Conservation (phyloP, 1,140 invertebrate genomes). For the Brachionus angularis region DNA sequence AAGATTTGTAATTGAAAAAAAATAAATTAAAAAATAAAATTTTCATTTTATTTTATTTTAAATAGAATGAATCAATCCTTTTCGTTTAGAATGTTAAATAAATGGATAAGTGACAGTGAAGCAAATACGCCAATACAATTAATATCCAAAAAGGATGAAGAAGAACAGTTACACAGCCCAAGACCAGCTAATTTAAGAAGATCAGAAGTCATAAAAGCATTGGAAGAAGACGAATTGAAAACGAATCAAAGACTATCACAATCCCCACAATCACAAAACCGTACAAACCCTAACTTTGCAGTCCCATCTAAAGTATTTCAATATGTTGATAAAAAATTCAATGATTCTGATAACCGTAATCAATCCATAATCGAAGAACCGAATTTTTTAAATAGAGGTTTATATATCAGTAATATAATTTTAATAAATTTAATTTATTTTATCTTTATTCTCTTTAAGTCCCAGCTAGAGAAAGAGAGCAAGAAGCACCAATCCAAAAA, state of each 20-base stretch:
- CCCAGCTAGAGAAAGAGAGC: constrained; percentile 40
- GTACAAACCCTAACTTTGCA: neutral
- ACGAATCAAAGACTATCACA: neutral
- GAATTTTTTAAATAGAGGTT: neutral
- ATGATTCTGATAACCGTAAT: neutral
- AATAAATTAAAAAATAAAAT: neutral
- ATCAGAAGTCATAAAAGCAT: constrained; percentile 34
- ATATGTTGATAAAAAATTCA: constrained; percentile 17
- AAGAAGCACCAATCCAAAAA: constrained; percentile 14
- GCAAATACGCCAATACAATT: constrained; percentile 11
- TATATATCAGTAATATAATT: neutral
- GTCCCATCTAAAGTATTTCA: constrained; percentile 40
- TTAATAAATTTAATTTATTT: neutral
- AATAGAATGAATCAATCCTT: constrained; percentile 42
- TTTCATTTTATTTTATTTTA: neutral
- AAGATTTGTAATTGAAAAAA: constrained; percentile 25
- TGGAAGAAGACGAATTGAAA: constrained; percentile 22
- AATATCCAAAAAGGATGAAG: constrained; percentile 38
- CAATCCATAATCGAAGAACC: neutral
- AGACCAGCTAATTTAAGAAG: neutral
- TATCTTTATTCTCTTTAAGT: neutral
- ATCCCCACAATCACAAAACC: constrained; percentile 3
- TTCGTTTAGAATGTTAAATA: constrained; percentile 43
- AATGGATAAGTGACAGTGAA: constrained; percentile 44
- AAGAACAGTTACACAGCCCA: constrained; percentile 1